Evolutionary conservation across 1,140 invertebrate species (phyloP).

Genomic region (Capitella teleta): DNA sequence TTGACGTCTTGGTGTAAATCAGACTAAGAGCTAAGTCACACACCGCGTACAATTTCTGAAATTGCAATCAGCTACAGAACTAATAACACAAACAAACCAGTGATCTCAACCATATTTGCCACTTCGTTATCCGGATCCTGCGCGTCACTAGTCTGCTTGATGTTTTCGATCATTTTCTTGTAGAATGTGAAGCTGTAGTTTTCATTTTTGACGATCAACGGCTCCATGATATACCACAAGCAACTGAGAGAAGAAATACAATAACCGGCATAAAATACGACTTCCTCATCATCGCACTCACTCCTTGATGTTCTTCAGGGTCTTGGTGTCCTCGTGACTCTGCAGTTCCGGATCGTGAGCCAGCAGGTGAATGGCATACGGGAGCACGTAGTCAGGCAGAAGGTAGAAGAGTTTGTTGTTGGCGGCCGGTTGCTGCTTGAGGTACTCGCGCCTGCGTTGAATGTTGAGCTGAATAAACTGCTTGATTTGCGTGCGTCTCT

Average conservation of each 20-base stretch:
- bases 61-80: conserved; percentile 3
- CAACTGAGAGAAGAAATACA: conserved; percentile 53
- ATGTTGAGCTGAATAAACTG: conserved; percentile 77
- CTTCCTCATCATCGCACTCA: no score
- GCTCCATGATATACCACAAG: conserved; percentile 86
- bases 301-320: conserved; percentile 53
- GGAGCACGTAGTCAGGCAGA: conserved; percentile 85
- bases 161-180: conserved; percentile 74
- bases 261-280: no score
- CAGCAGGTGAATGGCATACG: conserved; percentile 84
- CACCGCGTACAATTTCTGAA: conserved; percentile 87
- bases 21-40: conserved; percentile 87
- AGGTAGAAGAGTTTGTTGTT: conserved; percentile 20
- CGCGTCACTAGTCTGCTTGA: conserved; percentile 72
- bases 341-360: conserved; percentile 79
- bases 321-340: conserved; percentile 58
- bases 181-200: conserved; percentile 94
- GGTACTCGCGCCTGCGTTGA: conserved; percentile 76
- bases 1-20: conserved; percentile 71
- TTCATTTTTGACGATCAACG: conserved; percentile 81
- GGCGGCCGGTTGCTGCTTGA: conserved; percentile 49
- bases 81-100: background rate
- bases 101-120: conserved; percentile 56
- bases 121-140: conserved; percentile 66
- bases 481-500: conserved; percentile 55